A percentile compares a stretch with the other conserved stretches of the same genome.
These are phyloP conservation scores for Meta bourneti DNA, from an alignment of 2,888 invertebrate species.

Conservation along the genomic window DNA sequence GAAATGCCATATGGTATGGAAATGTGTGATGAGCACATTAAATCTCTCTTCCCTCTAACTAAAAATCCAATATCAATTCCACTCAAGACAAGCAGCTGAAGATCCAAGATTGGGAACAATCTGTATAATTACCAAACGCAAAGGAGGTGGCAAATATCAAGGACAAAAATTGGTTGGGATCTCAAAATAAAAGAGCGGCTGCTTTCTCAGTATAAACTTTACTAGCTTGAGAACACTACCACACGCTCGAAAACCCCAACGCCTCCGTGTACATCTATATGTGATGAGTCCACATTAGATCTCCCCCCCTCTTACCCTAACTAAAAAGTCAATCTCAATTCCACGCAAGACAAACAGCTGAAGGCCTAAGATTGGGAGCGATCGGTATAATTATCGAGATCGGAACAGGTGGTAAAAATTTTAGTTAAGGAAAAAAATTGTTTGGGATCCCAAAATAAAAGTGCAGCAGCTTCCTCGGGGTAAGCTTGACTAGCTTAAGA, in stretches of 20 bases:
- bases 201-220: too few species aligned
- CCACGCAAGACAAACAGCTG: neutral
- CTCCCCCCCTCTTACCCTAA: neutral
- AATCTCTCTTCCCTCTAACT: neutral
- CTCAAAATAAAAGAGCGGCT: too few species aligned
- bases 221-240: too few species aligned
- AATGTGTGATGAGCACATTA: neutral
- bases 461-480: too few species aligned
- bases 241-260: too few species aligned
- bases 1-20: too few species aligned
- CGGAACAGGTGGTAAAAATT: neutral
- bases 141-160: neutral
- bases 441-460: too few species aligned
- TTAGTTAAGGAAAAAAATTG: too few species aligned
- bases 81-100: neutral
- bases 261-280: too few species aligned
- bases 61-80: neutral
- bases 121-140: neutral
- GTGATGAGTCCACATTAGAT: neutral
- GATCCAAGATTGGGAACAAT: neutral
- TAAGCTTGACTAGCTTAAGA: too few species aligned
- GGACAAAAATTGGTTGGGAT: too few species aligned
- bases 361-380: neutral
- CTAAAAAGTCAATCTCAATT: neutral
- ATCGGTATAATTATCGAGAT: neutral